phyloP scores from a whole-genome alignment of 2,797 vertebrate species.

The Thalassophryne amazonica region DNA sequence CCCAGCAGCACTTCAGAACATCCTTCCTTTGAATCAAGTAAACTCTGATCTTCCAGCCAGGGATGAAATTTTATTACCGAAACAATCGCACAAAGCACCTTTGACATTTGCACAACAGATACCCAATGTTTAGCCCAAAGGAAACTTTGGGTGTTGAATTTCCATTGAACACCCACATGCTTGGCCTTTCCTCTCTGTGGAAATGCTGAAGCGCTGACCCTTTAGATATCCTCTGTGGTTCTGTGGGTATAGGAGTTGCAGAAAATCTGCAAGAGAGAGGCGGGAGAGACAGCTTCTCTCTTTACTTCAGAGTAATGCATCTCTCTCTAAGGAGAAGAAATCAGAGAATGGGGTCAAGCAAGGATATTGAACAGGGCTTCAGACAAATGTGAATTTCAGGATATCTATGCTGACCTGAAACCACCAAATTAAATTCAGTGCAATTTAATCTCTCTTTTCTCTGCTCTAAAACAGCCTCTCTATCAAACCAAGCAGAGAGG shows the following conservation, averaged over 20 bases:
- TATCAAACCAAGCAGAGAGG: constrained; percentile 49
- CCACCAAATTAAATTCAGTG: constrained; percentile 79
- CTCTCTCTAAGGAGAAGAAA: constrained; percentile 54
- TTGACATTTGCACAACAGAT: constrained; percentile 38
- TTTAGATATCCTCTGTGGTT: constrained; percentile 44
- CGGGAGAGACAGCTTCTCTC: constrained; percentile 33
- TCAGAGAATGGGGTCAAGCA: constrained; percentile 61
- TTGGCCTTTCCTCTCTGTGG: constrained; percentile 47
- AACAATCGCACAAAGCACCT: constrained; percentile 49
- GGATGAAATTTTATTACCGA: constrained; percentile 31
- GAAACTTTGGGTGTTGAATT: constrained; percentile 41
- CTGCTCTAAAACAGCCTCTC: constrained; percentile 45
- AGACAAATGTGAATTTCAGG: constrained; percentile 74
- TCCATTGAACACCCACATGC: constrained; percentile 51
- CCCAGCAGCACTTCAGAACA: constrained; percentile 6
- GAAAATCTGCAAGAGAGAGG: constrained; percentile 36
- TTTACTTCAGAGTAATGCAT: constrained; percentile 50
- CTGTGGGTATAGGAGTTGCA: constrained; percentile 37
- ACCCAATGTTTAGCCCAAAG: constrained; percentile 38
- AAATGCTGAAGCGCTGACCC: constrained; percentile 40
- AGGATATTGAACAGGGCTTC: constrained; percentile 67
- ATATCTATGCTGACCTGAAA: constrained; percentile 72
- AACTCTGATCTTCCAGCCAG: constrained; percentile 39
- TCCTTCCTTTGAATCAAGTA: constrained; percentile 16
- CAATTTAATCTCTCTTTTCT: constrained; percentile 64